Base-by-base conservation (phyloP, 2,797 vertebrate genomes). In the Scolopax rusticola region DNA sequence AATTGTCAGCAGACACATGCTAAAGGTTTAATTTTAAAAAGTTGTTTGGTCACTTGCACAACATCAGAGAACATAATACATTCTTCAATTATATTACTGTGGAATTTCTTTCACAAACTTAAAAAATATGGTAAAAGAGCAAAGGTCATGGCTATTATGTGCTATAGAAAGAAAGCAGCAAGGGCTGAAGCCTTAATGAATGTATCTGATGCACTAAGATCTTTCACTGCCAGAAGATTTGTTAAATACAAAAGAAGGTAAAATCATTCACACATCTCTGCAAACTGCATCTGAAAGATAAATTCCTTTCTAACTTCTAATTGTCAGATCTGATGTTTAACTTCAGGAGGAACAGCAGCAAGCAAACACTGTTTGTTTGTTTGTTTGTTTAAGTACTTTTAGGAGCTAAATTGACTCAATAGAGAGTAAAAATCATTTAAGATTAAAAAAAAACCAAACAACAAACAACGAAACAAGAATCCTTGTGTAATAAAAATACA, bases 61-160 rank as follows among this genome's bases (percentile, higher is more conserved):
- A 2, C 3, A 21, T 59, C 20, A 71, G 48, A 64, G 48, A 73
- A 32, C 12, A 38, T 36, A 33, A 60, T 77, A 25, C 2, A 5
- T 6, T 23, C 11, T 77, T 2, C 19, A 69, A 3, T 20, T 0
- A 61, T 7, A 20, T 6, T 59, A 27, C 3, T 50, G 1, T 16
- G 17, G 10, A 43, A 36, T 50, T 71, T 71, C 5, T 13, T 57
- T 79, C 63, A 27, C 24, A 65, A 86, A 32, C n/a, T 38, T 50
- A 50, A 73, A 27, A 13, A 4, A 4, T 45, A 11, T 32, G 75
- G 41, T 27, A 45, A 53, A 78, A 32, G 5, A 57, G 16, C 4
- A 36, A 45, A 83, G 79, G 2, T 65, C 9, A 40, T 21, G 15
- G 8, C 1, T 27, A 36, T 60, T 71, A 41, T 19, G 20, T n/a